Evolutionary conservation across 1,140 invertebrate species (phyloP).

Genomic region (Palaemon carinicauda): DNA sequence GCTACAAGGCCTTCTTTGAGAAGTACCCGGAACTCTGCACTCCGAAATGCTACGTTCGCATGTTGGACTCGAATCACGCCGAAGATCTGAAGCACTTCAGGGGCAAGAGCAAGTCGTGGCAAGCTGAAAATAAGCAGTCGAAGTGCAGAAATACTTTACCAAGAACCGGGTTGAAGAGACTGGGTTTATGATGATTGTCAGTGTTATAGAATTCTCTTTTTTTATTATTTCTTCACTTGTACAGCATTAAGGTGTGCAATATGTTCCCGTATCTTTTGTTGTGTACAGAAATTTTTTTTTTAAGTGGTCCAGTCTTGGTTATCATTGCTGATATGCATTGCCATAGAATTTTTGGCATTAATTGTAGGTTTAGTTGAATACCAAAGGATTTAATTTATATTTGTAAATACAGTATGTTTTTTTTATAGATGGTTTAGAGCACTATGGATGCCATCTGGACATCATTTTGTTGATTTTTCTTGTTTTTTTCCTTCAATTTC

Average conservation of each 20-base stretch:
- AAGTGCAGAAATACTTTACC: constrained; percentile 44
- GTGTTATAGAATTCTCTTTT: constrained; percentile 9
- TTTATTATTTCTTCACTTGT: background rate
- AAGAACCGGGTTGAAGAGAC: constrained; percentile 42
- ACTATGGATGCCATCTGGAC: constrained; percentile 28
- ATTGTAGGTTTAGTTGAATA: background rate
- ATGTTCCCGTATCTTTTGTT: background rate
- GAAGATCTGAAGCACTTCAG: constrained; percentile 78
- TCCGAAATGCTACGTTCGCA: constrained; percentile 79
- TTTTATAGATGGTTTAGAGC: background rate
- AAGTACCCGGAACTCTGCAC: constrained; percentile 77
- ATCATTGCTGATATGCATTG: background rate
- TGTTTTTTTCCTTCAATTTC: background rate
- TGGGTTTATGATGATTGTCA: constrained; percentile 45
- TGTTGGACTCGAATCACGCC: constrained; percentile 79
- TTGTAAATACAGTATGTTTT: background rate
- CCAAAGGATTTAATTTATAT: constrained; percentile 44
- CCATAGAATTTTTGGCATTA: background rate
- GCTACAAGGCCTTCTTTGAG: constrained; percentile 90
- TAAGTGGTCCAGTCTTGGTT: background rate
- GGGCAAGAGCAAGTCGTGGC: constrained; percentile 77
- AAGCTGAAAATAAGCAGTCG: constrained; percentile 57
- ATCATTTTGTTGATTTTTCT: constrained; percentile 49
- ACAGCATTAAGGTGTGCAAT: too few species aligned
- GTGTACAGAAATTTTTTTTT: constrained; percentile 19